A percentile compares a stretch with the other conserved stretches of the same genome.
These are phyloP conservation scores for Panopea generosa DNA, from an alignment of 2,888 invertebrate genomes.

Conservation along the genomic window DNA sequence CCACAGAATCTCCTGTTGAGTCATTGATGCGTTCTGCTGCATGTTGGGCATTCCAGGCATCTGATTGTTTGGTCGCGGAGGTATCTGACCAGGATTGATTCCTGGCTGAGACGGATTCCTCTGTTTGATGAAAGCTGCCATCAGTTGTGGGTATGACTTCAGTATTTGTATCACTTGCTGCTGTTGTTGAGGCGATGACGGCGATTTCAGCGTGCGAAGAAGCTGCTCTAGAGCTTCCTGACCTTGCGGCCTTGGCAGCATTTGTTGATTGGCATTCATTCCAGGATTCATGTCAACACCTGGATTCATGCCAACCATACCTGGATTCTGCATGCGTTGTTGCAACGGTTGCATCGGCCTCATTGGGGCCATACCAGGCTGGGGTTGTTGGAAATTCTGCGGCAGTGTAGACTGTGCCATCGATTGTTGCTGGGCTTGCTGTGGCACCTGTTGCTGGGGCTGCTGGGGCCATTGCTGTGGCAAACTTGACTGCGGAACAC, in stretches of 20 bases:
- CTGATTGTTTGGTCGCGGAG: constrained; percentile 53
- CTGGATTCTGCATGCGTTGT: constrained; percentile 61
- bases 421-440: constrained; percentile 51
- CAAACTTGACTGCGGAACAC: constrained; percentile 44
- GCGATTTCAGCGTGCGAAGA: constrained; percentile 95
- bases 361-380: constrained; percentile 61
- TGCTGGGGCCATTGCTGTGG: constrained; percentile 46
- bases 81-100: constrained; percentile 54
- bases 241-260: constrained; percentile 74
- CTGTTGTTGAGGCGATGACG: constrained; percentile 96
- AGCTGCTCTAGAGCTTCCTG: constrained; percentile 87
- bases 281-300: constrained; percentile 58
- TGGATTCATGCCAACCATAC: constrained; percentile 70
- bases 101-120: constrained; percentile 79
- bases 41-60: constrained; percentile 52
- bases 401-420: constrained; percentile 65
- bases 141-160: constrained; percentile 96
- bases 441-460: constrained; percentile 35
- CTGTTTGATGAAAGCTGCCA: constrained; percentile 97
- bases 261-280: constrained; percentile 48
- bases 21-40: constrained; percentile 70
- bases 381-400: constrained; percentile 60
- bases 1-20: constrained; percentile 77
- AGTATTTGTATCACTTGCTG: constrained; percentile 94
- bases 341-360: constrained; percentile 59